phyloP scores from a whole-genome alignment of 2,888 invertebrate species.

The Halictus ligatus region DNA sequence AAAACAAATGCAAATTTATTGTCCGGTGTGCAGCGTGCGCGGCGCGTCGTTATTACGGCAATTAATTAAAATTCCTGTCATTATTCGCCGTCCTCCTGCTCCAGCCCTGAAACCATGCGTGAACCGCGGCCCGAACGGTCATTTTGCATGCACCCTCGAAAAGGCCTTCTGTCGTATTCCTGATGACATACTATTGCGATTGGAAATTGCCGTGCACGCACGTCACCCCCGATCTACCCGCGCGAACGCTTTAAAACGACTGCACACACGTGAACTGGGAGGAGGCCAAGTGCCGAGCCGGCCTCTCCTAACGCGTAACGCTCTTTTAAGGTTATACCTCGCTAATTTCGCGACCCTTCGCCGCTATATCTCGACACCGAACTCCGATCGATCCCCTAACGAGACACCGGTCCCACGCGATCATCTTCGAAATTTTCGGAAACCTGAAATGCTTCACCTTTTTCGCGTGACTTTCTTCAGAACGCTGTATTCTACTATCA shows the following conservation, averaged over 20 bases:
- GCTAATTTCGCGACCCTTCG: neutral
- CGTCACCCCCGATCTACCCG: neutral
- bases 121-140: constrained; percentile 46
- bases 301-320: neutral
- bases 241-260: constrained; percentile 24
- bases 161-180: constrained; percentile 50
- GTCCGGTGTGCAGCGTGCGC: constrained; percentile 47
- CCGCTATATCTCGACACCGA: neutral
- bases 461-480: neutral
- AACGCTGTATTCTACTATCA: neutral
- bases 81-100: constrained; percentile 54
- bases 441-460: neutral
- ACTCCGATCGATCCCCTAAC: neutral
- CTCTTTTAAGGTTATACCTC: neutral
- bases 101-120: constrained; percentile 59
- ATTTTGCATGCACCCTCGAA: constrained; percentile 55
- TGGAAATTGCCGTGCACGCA: constrained; percentile 48
- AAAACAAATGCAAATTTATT: constrained; percentile 74
- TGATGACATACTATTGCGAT: constrained; percentile 55
- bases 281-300: neutral
- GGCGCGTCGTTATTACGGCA: constrained; percentile 67
- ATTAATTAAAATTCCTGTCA: constrained; percentile 76
- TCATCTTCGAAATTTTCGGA: neutral
- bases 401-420: neutral
- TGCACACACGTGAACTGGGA: constrained; percentile 19